phyloP scores from a whole-genome alignment of 2,888 invertebrate species.

The Euproctis similis region DNA sequence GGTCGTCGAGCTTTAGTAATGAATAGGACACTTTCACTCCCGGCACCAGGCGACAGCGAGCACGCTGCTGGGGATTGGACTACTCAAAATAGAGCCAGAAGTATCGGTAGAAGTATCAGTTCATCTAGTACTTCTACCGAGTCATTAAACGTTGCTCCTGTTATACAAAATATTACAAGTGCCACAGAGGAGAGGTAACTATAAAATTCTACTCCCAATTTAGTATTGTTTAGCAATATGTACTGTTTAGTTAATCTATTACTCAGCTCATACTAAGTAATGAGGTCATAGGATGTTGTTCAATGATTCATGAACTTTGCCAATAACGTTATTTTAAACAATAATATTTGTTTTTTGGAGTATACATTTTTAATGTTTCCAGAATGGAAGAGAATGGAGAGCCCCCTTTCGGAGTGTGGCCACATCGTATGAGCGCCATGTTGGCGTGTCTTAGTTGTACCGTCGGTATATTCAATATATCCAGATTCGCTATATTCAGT shows the following conservation, averaged over 20 bases:
- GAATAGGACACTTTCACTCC: slow-evolving; percentile 60
- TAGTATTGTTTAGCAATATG: slow-evolving; percentile 12
- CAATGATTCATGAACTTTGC: slow-evolving; percentile 21
- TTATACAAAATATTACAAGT: slow-evolving; percentile 36
- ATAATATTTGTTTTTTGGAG: not conserved
- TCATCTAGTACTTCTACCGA: slow-evolving; percentile 61
- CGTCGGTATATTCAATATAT: slow-evolving; percentile 90
- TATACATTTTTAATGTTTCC: slow-evolving; percentile 16
- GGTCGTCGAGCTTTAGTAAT: slow-evolving; percentile 60
- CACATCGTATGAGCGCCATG: slow-evolving; percentile 81
- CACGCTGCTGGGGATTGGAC: slow-evolving; percentile 57
- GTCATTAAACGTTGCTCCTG: slow-evolving; percentile 44
- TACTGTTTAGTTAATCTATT: slow-evolving; percentile 16
- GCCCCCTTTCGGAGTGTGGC: slow-evolving; percentile 65
- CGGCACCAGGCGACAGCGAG: slow-evolving; percentile 63
- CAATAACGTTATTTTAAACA: slow-evolving; percentile 3
- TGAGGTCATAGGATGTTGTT: slow-evolving; percentile 31
- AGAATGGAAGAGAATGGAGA: slow-evolving; percentile 65
- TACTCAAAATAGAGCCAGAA: slow-evolving; percentile 49
- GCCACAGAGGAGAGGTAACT: slow-evolving; percentile 58
- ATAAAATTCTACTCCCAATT: slow-evolving; percentile 7
- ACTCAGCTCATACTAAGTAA: slow-evolving; percentile 21
- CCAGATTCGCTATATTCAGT: slow-evolving; percentile 89
- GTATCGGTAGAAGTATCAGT: slow-evolving; percentile 52
- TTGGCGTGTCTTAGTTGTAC: slow-evolving; percentile 90